phyloP scores from a whole-genome alignment of 2,888 invertebrate species.

The Lepidocyrtinus sp. region DNA sequence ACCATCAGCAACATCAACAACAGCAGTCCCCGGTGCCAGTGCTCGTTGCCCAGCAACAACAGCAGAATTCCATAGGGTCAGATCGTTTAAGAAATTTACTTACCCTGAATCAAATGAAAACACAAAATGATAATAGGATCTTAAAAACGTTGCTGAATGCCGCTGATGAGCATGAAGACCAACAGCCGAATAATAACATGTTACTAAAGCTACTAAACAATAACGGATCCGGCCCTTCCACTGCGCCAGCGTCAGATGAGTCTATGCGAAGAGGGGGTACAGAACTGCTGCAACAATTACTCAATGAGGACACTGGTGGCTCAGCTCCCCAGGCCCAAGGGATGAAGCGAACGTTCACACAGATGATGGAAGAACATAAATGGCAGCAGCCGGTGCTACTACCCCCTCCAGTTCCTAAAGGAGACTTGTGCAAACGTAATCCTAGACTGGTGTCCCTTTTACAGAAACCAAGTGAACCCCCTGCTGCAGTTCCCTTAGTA shows the following conservation, averaged over 20 bases:
- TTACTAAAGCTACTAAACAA: slow-evolving; percentile 69
- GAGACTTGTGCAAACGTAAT: slow-evolving; percentile 84
- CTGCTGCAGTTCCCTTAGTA: slow-evolving; percentile 75
- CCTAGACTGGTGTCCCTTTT: slow-evolving; percentile 88
- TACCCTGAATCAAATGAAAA: slow-evolving; percentile 70
- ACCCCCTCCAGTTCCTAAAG: slow-evolving; percentile 30
- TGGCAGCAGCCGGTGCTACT: slow-evolving; percentile 22
- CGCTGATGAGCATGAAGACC: slow-evolving; percentile 77
- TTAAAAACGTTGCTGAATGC: slow-evolving; percentile 78
- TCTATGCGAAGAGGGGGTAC: slow-evolving; percentile 72
- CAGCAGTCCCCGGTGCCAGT: not conserved
- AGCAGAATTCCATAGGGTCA: slow-evolving; percentile 35
- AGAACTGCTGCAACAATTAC: slow-evolving; percentile 78
- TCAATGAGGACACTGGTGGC: slow-evolving; percentile 72
- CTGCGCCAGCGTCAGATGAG: slow-evolving; percentile 21
- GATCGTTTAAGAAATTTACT: slow-evolving; percentile 77
- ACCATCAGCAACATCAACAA: not conserved
- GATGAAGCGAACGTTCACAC: slow-evolving; percentile 35
- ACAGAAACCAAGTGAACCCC: slow-evolving; percentile 81
- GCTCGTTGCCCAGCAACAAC: slow-evolving; percentile 4
- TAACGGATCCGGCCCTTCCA: slow-evolving; percentile 22
- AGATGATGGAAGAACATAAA: slow-evolving; percentile 42
- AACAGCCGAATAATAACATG: slow-evolving; percentile 69
- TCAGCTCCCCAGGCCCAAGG: not conserved
- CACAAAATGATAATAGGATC: slow-evolving; percentile 70